phyloP scores from a whole-genome alignment of 1,140 invertebrate genomes.

The Drosophila subpulchrella region DNA sequence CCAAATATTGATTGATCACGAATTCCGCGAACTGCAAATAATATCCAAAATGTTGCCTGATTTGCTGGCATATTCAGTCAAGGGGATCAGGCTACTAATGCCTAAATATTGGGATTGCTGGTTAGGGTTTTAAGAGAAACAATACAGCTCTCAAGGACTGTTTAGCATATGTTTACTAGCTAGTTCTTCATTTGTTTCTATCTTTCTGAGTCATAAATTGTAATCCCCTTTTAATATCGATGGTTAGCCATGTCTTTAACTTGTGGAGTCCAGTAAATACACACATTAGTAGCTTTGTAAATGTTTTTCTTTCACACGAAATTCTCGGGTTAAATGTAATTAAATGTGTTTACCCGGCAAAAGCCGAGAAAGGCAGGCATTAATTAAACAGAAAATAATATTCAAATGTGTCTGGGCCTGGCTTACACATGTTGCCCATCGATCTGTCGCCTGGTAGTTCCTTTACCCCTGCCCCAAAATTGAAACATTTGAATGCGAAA shows the following conservation, averaged over 20 bases:
- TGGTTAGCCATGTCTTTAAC: background rate
- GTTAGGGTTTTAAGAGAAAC: background rate
- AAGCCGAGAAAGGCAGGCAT: conserved; percentile 28
- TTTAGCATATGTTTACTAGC: too few relatives aligned
- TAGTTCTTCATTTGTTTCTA: too few relatives aligned
- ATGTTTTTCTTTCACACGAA: conserved; percentile 45
- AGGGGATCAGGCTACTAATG: background rate
- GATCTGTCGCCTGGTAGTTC: conserved; percentile 5
- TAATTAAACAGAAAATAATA: conserved; percentile 43
- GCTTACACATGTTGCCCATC: conserved; percentile 43
- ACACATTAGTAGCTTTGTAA: conserved; percentile 7
- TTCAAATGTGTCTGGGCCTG: conserved; percentile 48
- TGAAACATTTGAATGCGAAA: conserved; percentile 37
- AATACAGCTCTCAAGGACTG: too few relatives aligned
- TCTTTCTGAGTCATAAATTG: too few relatives aligned
- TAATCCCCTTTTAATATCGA: conserved; percentile 1
- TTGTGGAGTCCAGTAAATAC: background rate
- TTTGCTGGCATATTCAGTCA: conserved; percentile 9
- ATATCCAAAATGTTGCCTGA: background rate
- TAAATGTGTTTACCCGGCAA: conserved; percentile 32
- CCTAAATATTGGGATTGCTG: background rate
- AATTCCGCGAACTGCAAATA: conserved; percentile 51
- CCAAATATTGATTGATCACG: conserved; percentile 57
- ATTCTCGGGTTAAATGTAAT: conserved; percentile 32
- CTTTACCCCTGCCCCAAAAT: conserved; percentile 1